phyloP scores from a whole-genome alignment of 2,888 invertebrate species.

The Antheraea assamensis region DNA sequence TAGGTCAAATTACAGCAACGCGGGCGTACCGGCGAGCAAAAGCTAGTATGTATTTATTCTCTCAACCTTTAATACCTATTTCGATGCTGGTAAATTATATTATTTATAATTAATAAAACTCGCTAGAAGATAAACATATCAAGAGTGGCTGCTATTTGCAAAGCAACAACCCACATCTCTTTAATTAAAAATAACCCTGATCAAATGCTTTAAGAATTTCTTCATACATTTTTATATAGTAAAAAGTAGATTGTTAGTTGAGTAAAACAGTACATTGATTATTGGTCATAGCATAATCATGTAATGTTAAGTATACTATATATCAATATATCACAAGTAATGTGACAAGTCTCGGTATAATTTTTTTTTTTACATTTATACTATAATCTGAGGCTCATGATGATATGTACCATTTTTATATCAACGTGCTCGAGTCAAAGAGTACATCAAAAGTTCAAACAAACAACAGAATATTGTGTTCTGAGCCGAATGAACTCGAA shows the following conservation, averaged over 20 bases:
- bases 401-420: conserved; percentile 16
- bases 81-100: not conserved
- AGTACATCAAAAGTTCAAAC: conserved; percentile 63
- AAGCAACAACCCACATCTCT: not conserved
- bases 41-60: not conserved
- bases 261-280: not conserved
- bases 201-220: not conserved
- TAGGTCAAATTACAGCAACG: no score
- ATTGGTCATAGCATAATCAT: not conserved
- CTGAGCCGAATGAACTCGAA: conserved; percentile 23
- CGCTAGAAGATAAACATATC: not conserved
- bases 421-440: conserved; percentile 38
- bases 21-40: no score
- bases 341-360: not conserved
- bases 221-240: not conserved
- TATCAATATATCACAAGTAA: not conserved
- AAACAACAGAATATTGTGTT: conserved; percentile 52
- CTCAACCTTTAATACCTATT: not conserved
- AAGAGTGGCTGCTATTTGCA: not conserved
- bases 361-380: no score
- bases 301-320: not conserved
- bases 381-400: not conserved
- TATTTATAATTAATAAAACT: not conserved
- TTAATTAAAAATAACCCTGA: conserved; percentile 3
- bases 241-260: not conserved